Base-by-base conservation (phyloP, 2,888 invertebrate genomes). In the Meloe dianella region DNA sequence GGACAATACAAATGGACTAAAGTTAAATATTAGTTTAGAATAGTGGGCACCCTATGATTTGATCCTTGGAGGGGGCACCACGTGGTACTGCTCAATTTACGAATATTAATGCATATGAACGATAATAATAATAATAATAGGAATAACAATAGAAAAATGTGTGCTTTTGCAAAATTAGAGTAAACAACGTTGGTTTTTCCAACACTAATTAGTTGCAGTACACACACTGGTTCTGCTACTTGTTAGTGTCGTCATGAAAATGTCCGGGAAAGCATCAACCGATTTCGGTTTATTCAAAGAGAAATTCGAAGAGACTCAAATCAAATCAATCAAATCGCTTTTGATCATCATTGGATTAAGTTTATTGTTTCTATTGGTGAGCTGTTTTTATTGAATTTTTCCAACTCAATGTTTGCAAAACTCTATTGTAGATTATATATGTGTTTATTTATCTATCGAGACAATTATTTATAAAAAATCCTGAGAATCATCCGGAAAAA, bases 221-320 rank as follows among this genome's bases (percentile, higher is more conserved):
- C 38, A n/a, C 10, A 8, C 47, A 6, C 20, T 8, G 20, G 10
- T 20, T 2, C 9, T 0, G 35, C 22, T 35, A 7, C 14, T 20
- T 27, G 4, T 7, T n/a, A 24, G 8, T 27, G 14, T 35, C 51
- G 54, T 58, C 60, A 54, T 47, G 12, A 69, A 59, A 51, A 71
- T 71, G 71, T 41, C 65, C 47, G 41, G 61, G 6, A 72, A 71
- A 71, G 75, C 73, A 67, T 74, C 72, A n/a, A 69, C 74, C 8
- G 77, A 78, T 68, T 78, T 79, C 63, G 77, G 77, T 56, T 70
- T 78, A 24, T 75, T 74, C 66, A 77, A 73, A 68, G 71, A 74
- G n/a, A 68, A 60, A 60, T 63, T 58, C 66, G 69, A 71, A 72
- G 63, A 71, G 47, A 71, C 70, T 59, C 67, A 66, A 14, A 54